phyloP scores from a whole-genome alignment of 1,140 invertebrate species.

The Maconellicoccus hirsutus region DNA sequence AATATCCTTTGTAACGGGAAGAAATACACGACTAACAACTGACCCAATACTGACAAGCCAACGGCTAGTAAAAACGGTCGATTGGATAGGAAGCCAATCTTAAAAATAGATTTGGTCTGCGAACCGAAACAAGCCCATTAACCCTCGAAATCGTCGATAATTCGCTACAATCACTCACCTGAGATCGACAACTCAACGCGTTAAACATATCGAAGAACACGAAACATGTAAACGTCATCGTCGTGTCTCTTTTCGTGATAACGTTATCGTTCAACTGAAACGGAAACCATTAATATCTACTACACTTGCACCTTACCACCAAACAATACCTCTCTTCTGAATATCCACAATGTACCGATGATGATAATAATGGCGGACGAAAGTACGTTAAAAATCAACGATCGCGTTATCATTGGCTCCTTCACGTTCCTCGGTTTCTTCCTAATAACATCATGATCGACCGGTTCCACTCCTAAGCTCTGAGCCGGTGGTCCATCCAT shows the following conservation, averaged over 20 bases:
- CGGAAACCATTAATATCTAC: background rate
- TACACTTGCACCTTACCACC: background rate
- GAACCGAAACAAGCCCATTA: background rate
- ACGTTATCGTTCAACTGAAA: slow-evolving; percentile 79
- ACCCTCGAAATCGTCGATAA: background rate
- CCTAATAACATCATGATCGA: slow-evolving; percentile 88
- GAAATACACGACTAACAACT: slow-evolving; percentile 94
- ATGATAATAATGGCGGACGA: slow-evolving; percentile 92
- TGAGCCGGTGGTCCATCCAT: slow-evolving; percentile 90
- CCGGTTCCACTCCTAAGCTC: slow-evolving; percentile 92
- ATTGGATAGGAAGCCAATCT: slow-evolving; percentile 82
- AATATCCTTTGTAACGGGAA: slow-evolving; percentile 88
- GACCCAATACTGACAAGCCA: slow-evolving; percentile 81
- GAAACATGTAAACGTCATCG: slow-evolving; percentile 99
- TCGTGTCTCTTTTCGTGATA: slow-evolving; percentile 86
- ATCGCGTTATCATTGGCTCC: slow-evolving; percentile 84
- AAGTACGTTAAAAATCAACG: slow-evolving; percentile 80
- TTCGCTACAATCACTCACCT: slow-evolving; percentile 40
- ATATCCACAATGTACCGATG: slow-evolving; percentile 91
- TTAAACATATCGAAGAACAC: slow-evolving; percentile 99
- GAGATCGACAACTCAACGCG: slow-evolving; percentile 91
- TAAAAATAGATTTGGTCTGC: slow-evolving; percentile 47
- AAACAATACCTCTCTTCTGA: slow-evolving; percentile 71
- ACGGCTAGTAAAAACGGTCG: slow-evolving; percentile 91
- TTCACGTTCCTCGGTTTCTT: slow-evolving; percentile 82